Evolutionary conservation across 64 coral and sea anemone species (phyloP).

Genomic region (Actinia tenebrosa): DNA sequence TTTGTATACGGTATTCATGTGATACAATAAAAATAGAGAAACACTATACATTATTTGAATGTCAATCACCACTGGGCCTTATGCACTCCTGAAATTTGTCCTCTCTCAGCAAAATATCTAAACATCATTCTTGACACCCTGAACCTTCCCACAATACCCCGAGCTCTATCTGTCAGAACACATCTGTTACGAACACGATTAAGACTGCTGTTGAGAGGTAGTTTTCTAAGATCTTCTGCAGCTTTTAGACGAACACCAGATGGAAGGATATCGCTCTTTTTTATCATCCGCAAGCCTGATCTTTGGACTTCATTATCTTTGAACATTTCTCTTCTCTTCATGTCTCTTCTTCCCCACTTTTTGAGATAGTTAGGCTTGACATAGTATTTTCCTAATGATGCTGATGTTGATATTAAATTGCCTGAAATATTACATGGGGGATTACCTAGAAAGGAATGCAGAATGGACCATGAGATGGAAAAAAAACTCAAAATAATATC

Average conservation of each 20-base stretch:
- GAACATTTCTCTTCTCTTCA: slow-evolving; percentile 79
- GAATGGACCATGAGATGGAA: background rate
- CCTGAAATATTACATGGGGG: background rate
- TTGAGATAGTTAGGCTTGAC: slow-evolving; percentile 95
- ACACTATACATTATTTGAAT: background rate
- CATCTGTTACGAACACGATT: slow-evolving; percentile 91
- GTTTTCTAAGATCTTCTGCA: slow-evolving; percentile 65
- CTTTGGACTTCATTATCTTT: slow-evolving; percentile 79
- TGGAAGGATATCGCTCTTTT: slow-evolving; percentile 94
- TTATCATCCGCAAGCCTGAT: slow-evolving; percentile 71
- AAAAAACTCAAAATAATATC: background rate
- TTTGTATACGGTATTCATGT: too few relatives aligned
- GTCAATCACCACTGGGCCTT: slow-evolving; percentile 80
- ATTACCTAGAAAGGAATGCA: background rate
- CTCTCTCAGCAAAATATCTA: slow-evolving; percentile 96
- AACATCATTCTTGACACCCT: slow-evolving; percentile 95
- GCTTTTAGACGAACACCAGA: slow-evolving; percentile 80
- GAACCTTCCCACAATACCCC: slow-evolving; percentile 86
- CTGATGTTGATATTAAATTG: slow-evolving; percentile 35
- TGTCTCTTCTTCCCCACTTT: slow-evolving; percentile 93
- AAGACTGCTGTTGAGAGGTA: slow-evolving; percentile 83
- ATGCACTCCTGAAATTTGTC: slow-evolving; percentile 68
- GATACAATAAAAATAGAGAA: too few relatives aligned
- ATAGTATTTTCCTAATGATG: slow-evolving; percentile 78
- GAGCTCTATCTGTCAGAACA: slow-evolving; percentile 88